Base-by-base conservation (phyloP, 2,888 invertebrate genomes). In the Drosophila seclusa region DNA sequence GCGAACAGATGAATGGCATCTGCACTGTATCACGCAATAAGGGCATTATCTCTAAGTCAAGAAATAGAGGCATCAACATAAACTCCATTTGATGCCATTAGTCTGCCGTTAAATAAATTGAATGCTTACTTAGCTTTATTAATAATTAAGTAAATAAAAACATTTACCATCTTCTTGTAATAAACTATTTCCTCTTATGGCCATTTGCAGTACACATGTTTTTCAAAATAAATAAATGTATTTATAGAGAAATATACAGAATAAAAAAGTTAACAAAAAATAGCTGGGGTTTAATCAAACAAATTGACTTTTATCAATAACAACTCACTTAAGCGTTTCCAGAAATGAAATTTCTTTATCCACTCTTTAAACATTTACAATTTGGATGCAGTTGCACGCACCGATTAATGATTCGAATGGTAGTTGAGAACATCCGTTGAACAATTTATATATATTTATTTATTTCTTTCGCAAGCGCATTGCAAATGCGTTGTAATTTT, bases 391-490 rank as follows among this genome's bases (percentile, higher is more conserved):
- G 34, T 36, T 18, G 16, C 16, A 18, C 6, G 36, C 36, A 21
- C 2, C 11, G 5, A 45, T 45, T 45, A 45, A 24, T 8, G 16
- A 45, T 24, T 16, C 4, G 24, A 24, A 16, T 8, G 16, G 24
- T 16, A 45, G 45, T 24, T 4, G 4, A 38, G 18, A 45, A 8
- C 8, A 16, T 45, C 2, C 8, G 24, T 24, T 45, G 2, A 45
- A 16, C 4, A 52, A 32, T 8, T 2, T 21, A 2, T 16, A 16
- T 2, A 45, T 16, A 45, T 27, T 8, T 21, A 2, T 16, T 27
- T 40, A 4, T 11, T 21, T 57, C 48, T 65, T 52, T 40, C 31
- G 34, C 11, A 36, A 77, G 79, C 24, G 86, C 55, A 83, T 86
- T 62, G 10, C 21, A 8, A 42, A 53, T 68, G 74, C 82, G 83